Base-by-base conservation (phyloP, 2,888 invertebrate species). In the Sepiola atlantica region DNA sequence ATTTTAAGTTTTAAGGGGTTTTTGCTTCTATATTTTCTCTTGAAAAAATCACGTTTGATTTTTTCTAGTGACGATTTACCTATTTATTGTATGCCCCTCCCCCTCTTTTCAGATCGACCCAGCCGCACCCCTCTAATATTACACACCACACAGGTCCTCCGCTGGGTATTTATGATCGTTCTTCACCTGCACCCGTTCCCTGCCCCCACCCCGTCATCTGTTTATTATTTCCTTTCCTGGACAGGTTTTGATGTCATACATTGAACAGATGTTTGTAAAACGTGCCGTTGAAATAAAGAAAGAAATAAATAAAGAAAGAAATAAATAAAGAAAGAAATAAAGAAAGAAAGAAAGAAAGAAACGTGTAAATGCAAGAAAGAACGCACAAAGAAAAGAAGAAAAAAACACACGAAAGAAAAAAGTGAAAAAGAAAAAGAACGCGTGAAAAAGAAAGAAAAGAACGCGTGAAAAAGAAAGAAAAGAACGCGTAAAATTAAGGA, bases 221-320 rank as follows among this genome's bases (percentile, higher is more conserved):
- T 77, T 77, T 77, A n/a, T 77, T n/a, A 77, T 77, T 77, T n/a
- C n/a, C n/a, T 32, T n/a, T 77, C n/a, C 77, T n/a, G n/a, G n/a
- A n/a, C n/a, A 32, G 77, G 77, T 77, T n/a, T 77, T 77, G 77
- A 77, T 77, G 77, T 32, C 77, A n/a, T 77, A 8, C n/a, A 77
- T n/a, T n/a, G 77, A 77, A 77, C 77, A 77, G 77, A 77, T 77
- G 77, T 77, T 77, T 16, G 77, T 77, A 32, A 77, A 45, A 77
- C 16, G n/a, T n/a, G 14, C 4, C 16, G 77, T 77, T 77, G 77
- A 32, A 77, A 77, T n/a, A 20, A 77, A 77, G 77, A 12, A n/a
- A 77, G n/a, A 77, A 77, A 77, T 8, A 4, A 61, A 28, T n/a
- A n/a, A n/a, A n/a, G n/a, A n/a, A 77, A 1, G 28, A n/a, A n/a